Base-by-base conservation (phyloP, 2,797 vertebrate genomes). In the Sebastes matsubarae region DNA sequence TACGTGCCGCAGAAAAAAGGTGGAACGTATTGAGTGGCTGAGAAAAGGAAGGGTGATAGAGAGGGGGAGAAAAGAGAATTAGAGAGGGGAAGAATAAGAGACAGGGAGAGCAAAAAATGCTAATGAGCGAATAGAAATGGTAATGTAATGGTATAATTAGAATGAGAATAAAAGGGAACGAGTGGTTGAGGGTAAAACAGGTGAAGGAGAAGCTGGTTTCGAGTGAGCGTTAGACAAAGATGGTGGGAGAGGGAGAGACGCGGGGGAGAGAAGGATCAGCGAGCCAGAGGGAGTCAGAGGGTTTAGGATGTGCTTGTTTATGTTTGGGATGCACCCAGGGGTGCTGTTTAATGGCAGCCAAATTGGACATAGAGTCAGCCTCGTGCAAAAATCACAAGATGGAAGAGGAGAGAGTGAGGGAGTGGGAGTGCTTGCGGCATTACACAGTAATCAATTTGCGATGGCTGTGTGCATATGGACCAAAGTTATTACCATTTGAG, bases 81-180 rank as follows among this genome's bases (percentile, higher is more conserved):
- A 68, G 46, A 83, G 54, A 89, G 46, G 58, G 75, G 78, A 82
- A 72, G 82, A 89, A 82, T 79, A 87, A 74, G 85, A 90, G 83
- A 88, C 77, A 30, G 74, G 65, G 74, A 77, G 36, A 88, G 81
- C 59, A 65, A 74, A 83, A 92, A 85, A 93, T 94, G 92, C 91
- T 87, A 94, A 95, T 95, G 91, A 90, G 89, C 79, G 85, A 90
- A 92, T 81, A 92, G 92, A 92, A 93, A 94, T 93, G 92, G 89
- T 92, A 94, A 93, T 93, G 85, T 94, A 93, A 94, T 93, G 87
- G 92, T 91, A 92, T 94, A 94, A 94, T 94, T 94, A 94, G 92
- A 95, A 91, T 85, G 90, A 82, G 90, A 91, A 93, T 90, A 88
- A 92, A 93, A 87, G 82, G 80, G 80, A 92, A 90, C 76, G 87